Conservation (phyloP, 2,113 vertebrate genomes). For the Pedionomus torquatus region DNA sequence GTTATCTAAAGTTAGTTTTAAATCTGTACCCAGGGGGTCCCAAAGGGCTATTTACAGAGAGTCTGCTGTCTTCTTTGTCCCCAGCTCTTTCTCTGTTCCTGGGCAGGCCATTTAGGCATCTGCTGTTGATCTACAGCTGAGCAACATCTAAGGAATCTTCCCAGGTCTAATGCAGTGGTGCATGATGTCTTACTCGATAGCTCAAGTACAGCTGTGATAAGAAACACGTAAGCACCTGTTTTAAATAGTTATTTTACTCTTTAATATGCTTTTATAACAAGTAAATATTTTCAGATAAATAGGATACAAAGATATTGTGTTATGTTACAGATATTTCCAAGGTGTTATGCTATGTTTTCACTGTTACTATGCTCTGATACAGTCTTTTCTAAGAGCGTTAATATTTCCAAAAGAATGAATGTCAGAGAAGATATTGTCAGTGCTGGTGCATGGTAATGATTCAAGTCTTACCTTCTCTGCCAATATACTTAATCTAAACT, state of each 20-base stretch:
- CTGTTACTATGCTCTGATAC: neutral
- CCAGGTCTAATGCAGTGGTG: neutral
- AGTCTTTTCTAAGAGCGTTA: neutral
- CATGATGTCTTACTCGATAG: neutral
- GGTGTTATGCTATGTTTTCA: neutral
- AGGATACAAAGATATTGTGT: neutral
- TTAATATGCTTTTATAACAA: neutral
- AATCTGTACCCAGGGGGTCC: neutral
- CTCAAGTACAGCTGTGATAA: neutral
- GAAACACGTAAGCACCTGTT: neutral
- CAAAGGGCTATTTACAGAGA: neutral
- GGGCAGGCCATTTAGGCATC: neutral
- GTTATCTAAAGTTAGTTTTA: conserved; percentile 38
- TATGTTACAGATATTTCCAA: neutral
- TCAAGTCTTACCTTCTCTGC: neutral
- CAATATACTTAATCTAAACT: neutral
- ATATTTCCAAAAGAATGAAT: neutral
- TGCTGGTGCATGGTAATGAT: neutral
- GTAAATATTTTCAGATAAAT: conserved; percentile 1
- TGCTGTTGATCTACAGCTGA: neutral
- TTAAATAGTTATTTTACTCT: neutral
- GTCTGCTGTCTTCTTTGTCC: conserved; percentile 5
- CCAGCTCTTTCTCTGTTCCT: neutral
- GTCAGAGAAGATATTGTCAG: neutral
- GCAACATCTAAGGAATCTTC: neutral